Base-by-base conservation (phyloP, 2,888 invertebrate genomes). In the Marronus borbonicus region DNA sequence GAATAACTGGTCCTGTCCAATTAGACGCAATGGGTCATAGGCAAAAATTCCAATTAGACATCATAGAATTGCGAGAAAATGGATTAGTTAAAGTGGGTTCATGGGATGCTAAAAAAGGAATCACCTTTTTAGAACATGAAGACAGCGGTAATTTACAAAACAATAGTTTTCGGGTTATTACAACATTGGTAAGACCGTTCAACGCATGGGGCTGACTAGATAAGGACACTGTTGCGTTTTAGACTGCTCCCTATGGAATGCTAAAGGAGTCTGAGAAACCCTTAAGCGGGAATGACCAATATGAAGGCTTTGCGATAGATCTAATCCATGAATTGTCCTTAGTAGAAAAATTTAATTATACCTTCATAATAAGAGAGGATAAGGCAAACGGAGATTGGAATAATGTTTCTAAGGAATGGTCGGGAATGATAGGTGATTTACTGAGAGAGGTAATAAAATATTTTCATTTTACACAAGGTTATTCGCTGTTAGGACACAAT, bases 171-270 rank as follows among this genome's bases (percentile, higher is more conserved):
- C 91, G 90, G 81, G 93, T 95, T 5, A 89, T 94, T 4, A 94
- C 94, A 20, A 92, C 94, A 70, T 87, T 94, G 88, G 95, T 95
- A 89, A 74, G 44, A 8, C 1, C 58, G 20, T 8, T 5, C 17
- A 17, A n/a, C n/a, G 8, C 17, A n/a, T 55, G 14, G 7, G 14
- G 1, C 5, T n/a, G 17, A n/a, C n/a, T 55, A n/a, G 1, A 17
- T 64, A 12, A 36, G 31, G 4, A 36, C 31, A n/a, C 8, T 39
- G 17, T 49, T 68, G 49, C 12, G 12, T 83, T 83, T 52, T 79
- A 93, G 93, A 93, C 92, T 77, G 89, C 90, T 65, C 94, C 94
- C 0, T 94, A 93, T 84, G 90, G 92, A 3, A 93, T 93, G 92
- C 83, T 90, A 78, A 92, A 91, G 83, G 88, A 90, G 76, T 88